Conservation (phyloP, 2,113 vertebrate species). For the Rhipidura dahli region DNA sequence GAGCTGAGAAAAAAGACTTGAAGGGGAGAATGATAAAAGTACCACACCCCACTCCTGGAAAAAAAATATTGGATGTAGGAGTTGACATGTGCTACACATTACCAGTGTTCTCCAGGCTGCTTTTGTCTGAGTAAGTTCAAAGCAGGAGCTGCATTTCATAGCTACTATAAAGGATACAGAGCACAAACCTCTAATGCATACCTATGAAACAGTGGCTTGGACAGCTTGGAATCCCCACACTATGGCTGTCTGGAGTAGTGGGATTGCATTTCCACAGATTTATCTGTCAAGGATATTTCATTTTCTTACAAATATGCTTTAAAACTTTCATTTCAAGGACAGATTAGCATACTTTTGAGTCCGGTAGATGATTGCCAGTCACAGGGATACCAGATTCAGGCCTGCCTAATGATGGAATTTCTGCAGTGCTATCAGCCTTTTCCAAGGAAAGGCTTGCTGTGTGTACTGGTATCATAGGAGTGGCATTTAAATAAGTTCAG, state of each 20-base stretch:
- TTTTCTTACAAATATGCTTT: neutral
- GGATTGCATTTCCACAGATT: neutral
- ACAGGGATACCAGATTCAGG: neutral
- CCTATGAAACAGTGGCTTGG: neutral
- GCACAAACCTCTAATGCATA: neutral
- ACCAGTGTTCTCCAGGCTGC: neutral
- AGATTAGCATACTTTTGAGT: neutral
- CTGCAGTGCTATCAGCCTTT: neutral
- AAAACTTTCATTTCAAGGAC: neutral
- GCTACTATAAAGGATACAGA: neutral
- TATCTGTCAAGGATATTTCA: neutral
- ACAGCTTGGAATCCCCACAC: neutral
- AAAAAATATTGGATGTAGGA: neutral
- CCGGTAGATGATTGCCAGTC: rapidly evolving
- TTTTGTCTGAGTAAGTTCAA: neutral
- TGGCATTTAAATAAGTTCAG: neutral
- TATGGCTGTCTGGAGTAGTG: neutral
- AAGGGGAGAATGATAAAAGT: neutral
- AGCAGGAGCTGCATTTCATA: neutral
- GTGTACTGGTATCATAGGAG: neutral
- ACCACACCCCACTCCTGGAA: neutral
- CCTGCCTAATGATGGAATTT: neutral
- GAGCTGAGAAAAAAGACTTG: neutral
- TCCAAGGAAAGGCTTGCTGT: neutral
- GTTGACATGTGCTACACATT: neutral